These are phyloP conservation scores for Tinamus major DNA, from an alignment of 2,797 vertebrate genomes.

Conservation along the genomic window DNA sequence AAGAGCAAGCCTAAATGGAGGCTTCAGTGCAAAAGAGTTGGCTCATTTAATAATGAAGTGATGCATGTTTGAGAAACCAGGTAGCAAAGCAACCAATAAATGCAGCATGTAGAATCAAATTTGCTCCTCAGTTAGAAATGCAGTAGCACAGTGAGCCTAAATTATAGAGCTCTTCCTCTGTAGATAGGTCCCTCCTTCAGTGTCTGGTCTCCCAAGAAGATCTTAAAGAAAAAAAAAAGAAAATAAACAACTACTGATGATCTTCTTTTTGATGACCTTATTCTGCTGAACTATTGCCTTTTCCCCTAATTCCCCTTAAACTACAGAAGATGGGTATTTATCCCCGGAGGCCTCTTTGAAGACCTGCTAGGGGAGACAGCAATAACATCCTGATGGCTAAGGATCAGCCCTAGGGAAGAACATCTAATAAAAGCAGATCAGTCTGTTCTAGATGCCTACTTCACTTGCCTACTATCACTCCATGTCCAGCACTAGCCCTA, in stretches of 20 bases:
- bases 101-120: neutral
- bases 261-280: neutral
- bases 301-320: neutral
- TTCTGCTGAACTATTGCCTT: neutral
- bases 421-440: neutral
- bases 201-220: conserved; percentile 3
- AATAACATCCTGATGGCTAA: neutral
- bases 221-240: conserved; percentile 24
- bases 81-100: neutral
- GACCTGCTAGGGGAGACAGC: neutral
- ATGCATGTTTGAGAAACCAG: conserved; percentile 13
- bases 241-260: neutral
- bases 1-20: conserved; percentile 63
- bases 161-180: neutral
- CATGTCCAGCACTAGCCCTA: neutral
- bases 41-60: conserved; percentile 23
- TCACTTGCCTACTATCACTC: neutral
- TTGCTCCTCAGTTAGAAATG: neutral
- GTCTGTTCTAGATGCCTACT: neutral
- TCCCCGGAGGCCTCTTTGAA: neutral
- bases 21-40: conserved; percentile 12
- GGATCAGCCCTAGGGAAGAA: neutral
- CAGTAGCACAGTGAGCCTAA: neutral
- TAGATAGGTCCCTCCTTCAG: neutral
- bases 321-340: neutral